Evolutionary conservation across 1,140 invertebrate genomes (phyloP).

Genomic region (Penaeus vannamei): DNA sequence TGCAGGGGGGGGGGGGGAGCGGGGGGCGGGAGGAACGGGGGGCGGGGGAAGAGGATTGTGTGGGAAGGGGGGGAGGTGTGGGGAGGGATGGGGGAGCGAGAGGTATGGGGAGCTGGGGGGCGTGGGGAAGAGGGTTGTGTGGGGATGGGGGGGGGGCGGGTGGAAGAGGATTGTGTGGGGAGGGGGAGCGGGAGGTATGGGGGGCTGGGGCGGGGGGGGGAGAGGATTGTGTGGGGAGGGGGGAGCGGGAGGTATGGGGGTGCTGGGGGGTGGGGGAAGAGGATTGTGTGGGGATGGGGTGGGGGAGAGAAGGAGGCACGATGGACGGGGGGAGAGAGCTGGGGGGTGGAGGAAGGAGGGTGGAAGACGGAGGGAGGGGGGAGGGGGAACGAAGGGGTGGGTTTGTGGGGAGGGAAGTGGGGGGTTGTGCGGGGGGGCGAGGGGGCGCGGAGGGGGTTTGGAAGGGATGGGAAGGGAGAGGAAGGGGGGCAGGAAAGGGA

Average conservation of each 20-base stretch:
- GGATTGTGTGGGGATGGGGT: background rate
- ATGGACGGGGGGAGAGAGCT: background rate
- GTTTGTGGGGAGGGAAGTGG: background rate
- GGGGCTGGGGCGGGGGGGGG: background rate
- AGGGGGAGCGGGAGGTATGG: background rate
- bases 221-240: background rate
- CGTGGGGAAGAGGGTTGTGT: background rate
- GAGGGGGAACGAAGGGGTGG: background rate
- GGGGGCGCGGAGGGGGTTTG: background rate
- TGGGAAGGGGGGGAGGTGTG: background rate
- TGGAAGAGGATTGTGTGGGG: background rate
- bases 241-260: too few species aligned
- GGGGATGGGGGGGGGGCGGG: background rate
- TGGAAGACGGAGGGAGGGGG: background rate
- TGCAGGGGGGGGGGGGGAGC: slow-evolving; percentile 39
- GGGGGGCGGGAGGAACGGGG: background rate
- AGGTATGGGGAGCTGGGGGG: background rate
- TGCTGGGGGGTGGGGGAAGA: background rate
- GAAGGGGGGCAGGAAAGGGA: background rate
- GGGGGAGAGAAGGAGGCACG: background rate
- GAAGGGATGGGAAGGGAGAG: background rate
- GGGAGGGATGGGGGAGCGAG: background rate
- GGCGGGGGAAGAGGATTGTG: background rate
- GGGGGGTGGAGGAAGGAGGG: background rate
- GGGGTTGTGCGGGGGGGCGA: background rate